These are phyloP conservation scores for Dolomedes plantarius DNA, from an alignment of 2,888 invertebrate genomes.

Conservation along the genomic window DNA sequence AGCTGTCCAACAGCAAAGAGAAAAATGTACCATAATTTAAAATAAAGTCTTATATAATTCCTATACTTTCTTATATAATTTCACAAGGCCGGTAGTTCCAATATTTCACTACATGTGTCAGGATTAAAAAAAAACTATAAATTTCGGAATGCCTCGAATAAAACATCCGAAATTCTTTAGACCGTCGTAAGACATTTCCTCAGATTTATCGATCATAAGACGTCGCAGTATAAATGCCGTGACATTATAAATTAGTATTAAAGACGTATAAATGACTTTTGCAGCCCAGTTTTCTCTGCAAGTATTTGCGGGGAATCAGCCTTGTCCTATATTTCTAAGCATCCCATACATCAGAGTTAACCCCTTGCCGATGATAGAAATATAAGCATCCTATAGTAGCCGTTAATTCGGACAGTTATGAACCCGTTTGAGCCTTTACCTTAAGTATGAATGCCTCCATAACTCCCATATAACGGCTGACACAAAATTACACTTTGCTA, in stretches of 20 bases:
- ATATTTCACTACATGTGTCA: too few species aligned
- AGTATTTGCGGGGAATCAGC: slow-evolving; percentile 1
- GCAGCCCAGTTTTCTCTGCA: background rate
- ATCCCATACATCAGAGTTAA: slow-evolving; percentile 54
- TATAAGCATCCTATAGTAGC: slow-evolving; percentile 39
- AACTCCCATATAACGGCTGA: slow-evolving; percentile 35
- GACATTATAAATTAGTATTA: slow-evolving; percentile 10
- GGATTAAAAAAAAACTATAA: too few species aligned
- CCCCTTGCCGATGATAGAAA: slow-evolving; percentile 47
- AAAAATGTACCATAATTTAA: too few species aligned
- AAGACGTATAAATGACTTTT: slow-evolving; percentile 2
- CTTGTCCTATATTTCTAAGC: slow-evolving; percentile 36
- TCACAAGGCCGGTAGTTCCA: too few species aligned
- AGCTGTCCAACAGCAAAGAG: too few species aligned
- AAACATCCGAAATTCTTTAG: too few species aligned
- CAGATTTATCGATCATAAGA: too few species aligned
- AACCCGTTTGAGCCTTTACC: slow-evolving; percentile 58
- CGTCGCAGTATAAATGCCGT: background rate
- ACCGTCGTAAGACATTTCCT: too few species aligned
- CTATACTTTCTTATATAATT: too few species aligned
- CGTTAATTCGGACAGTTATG: slow-evolving; percentile 66
- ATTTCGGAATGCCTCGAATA: too few species aligned
- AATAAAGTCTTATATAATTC: too few species aligned
- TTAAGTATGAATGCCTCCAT: slow-evolving; percentile 63
- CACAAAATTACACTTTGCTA: slow-evolving; percentile 36